Percentiles rank a stretch among this genome's conserved stretches.
Conservation (phyloP, 1,140 invertebrate genomes). For the Drosophila leontia region DNA sequence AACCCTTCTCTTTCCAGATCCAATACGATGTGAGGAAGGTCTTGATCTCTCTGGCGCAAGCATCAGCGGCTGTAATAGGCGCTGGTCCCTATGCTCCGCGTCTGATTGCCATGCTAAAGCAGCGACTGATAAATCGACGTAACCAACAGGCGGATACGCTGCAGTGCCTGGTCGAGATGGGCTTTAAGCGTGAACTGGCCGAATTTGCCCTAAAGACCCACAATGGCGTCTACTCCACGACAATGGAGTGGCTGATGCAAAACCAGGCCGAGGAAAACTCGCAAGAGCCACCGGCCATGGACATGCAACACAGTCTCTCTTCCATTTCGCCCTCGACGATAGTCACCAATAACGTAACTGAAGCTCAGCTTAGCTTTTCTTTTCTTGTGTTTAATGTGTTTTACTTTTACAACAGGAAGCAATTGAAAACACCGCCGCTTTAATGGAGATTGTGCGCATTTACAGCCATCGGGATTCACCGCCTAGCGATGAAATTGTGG, state of each 20-base stretch:
- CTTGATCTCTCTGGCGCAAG: slow-evolving; percentile 79
- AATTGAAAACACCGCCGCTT: slow-evolving; percentile 76
- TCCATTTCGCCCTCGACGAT: slow-evolving; percentile 77
- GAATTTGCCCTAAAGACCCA: slow-evolving; percentile 74
- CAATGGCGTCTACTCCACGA: slow-evolving; percentile 74
- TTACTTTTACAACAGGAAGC: slow-evolving; percentile 49
- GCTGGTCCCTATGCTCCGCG: slow-evolving; percentile 79
- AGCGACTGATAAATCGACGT: slow-evolving; percentile 76
- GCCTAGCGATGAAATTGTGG: slow-evolving; percentile 68
- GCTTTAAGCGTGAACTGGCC: slow-evolving; percentile 72
- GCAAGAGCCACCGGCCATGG: slow-evolving; percentile 40
- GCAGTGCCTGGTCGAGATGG: slow-evolving; percentile 84
- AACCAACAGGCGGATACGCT: slow-evolving; percentile 76
- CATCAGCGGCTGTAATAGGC: slow-evolving; percentile 77
- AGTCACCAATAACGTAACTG: slow-evolving; percentile 73
- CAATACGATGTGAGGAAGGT: slow-evolving; percentile 84
- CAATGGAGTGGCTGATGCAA: slow-evolving; percentile 81
- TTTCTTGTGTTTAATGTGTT: not conserved
- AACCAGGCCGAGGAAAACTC: slow-evolving; percentile 66
- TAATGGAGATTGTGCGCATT: slow-evolving; percentile 83
- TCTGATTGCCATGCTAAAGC: slow-evolving; percentile 81
- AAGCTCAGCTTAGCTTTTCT: not conserved
- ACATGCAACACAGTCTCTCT: slow-evolving; percentile 68
- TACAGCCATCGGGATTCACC: slow-evolving; percentile 80
- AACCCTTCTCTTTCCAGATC: slow-evolving; percentile 45